Conservation (phyloP, 1,140 invertebrate species). For the Orchesella cincta region DNA sequence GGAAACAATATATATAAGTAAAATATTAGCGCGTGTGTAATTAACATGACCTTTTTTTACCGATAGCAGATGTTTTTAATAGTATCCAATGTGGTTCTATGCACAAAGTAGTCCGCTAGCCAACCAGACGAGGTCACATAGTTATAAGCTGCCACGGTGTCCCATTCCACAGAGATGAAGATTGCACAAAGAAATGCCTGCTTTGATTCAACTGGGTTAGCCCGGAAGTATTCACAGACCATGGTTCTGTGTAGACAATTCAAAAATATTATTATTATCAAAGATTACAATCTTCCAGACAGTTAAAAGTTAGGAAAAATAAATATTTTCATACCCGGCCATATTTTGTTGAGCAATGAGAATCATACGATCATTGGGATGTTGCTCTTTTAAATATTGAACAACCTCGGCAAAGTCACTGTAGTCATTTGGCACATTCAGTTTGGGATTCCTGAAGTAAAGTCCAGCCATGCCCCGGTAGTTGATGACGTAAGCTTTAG, state of each 20-base stretch:
- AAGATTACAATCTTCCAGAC: background rate
- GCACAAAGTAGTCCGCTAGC: background rate
- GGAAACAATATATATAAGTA: background rate
- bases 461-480: background rate
- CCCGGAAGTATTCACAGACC: background rate
- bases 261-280: background rate
- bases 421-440: slow-evolving; percentile 17
- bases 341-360: slow-evolving; percentile 1
- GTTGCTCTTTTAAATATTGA: background rate
- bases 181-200: background rate
- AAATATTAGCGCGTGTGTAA: too few relatives aligned
- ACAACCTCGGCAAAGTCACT: background rate
- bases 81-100: background rate
- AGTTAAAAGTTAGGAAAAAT: background rate
- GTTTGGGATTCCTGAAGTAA: slow-evolving; percentile 13
- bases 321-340: background rate
- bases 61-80: slow-evolving; percentile 20
- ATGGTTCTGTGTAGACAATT: background rate
- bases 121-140: background rate
- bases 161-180: slow-evolving; percentile 14
- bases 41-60: background rate
- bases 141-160: background rate
- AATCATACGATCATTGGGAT: background rate
- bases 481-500: slow-evolving; percentile 16
- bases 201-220: background rate